Evolutionary conservation across 2,113 vertebrate species (phyloP), one percentile per base, ranked within the genome.

Genomic region (Rhea americana): DNA sequence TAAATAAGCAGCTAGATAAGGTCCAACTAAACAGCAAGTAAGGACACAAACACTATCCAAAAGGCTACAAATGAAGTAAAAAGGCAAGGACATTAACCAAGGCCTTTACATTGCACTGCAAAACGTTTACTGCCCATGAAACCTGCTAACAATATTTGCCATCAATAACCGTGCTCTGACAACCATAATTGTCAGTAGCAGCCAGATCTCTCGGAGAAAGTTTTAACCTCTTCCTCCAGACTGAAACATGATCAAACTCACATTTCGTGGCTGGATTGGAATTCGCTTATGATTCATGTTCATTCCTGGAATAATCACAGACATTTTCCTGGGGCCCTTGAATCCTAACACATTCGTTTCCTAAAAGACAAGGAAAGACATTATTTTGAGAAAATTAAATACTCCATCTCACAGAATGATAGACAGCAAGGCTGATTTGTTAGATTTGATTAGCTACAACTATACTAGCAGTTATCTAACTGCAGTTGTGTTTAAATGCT

Each of bases 241-340:
- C 19, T 82, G 56, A 90, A 53, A 51, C 43, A 41, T 7, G 6
- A 91, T 16, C 48, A 61, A 82, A 97, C 98, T 99, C 96, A 99
- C 99, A 65, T 97, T 99, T 75, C 93, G 97, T 80, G 99, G 99
- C 77, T 96, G 97, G 58, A 99, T 98, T 26, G 99, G 98, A 87
- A 99, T 98, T 79, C 99, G 97, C 37, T 99, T 98, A 62, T 99
- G 99, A 97, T 97, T 99, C 98, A 98, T 98, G 86, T 98, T 99
- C 99, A 99, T 99, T 90, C 99, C 99, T 17, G 99, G 99, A 96
- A 99, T 99, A 95, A 99, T 98, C 45, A 99, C 99, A 1, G 99
- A 99, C 99, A 99, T 99, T 95, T 99, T 99, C 35, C 99, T 98
- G 15, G 99, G 99, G 8, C 99, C 99, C 97, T 99, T 99, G 95